phyloP scores from a whole-genome alignment of 30 jellyfish, hydroid and myxozoan species.

The Pelagia noctiluca region DNA sequence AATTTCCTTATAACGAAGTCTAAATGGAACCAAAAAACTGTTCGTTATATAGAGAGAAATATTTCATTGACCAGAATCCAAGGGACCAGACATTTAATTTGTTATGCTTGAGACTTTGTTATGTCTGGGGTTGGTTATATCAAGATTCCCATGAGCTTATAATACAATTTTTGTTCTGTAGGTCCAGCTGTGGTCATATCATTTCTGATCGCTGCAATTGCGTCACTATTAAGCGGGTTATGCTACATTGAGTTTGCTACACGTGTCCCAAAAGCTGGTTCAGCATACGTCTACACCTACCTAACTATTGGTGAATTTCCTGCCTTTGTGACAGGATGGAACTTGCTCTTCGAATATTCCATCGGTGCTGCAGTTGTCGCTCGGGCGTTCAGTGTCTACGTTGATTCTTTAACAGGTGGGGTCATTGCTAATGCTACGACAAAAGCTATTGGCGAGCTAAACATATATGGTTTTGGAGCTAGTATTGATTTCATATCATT shows the following conservation, averaged over 20 bases:
- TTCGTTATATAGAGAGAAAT: too few relatives aligned
- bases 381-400: constrained; percentile 78
- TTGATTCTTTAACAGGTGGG: constrained; percentile 63
- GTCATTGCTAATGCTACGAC: constrained; percentile 67
- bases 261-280: constrained; percentile 89
- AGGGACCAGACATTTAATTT: background rate
- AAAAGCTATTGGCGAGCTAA: constrained; percentile 62
- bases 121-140: background rate
- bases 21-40: too few relatives aligned
- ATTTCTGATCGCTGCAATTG: constrained; percentile 91
- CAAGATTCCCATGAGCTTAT: background rate
- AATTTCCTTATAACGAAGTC: too few relatives aligned
- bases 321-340: constrained; percentile 97
- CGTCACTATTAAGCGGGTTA: constrained; percentile 87
- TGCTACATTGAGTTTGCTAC: constrained; percentile 99
- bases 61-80: background rate
- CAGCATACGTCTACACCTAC: constrained; percentile 89
- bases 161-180: background rate
- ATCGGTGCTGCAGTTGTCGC: constrained; percentile 97
- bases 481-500: constrained; percentile 78
- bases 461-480: constrained; percentile 47
- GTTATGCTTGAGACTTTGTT: background rate
- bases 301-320: constrained; percentile 82
- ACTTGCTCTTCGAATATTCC: constrained; percentile 77
- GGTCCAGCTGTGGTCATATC: constrained; percentile 94